Conservation (phyloP, 2,113 vertebrate species). For the Corapipo altera region DNA sequence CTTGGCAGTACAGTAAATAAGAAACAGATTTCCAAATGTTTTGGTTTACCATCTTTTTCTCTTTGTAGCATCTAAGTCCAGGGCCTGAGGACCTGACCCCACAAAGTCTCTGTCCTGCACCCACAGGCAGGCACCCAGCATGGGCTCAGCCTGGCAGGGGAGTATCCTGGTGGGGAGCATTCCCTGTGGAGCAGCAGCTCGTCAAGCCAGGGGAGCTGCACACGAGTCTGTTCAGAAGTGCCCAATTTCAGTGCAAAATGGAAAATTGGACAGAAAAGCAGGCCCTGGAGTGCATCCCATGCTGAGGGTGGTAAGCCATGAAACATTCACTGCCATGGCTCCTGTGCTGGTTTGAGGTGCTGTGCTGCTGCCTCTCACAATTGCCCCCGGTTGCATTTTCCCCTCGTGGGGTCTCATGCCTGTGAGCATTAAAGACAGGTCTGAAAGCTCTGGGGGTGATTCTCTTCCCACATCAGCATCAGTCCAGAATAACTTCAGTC, state of each 20-base stretch:
- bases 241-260: neutral
- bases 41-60: neutral
- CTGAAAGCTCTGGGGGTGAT: neutral
- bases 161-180: accelerated
- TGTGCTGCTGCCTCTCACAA: neutral
- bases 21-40: conserved; percentile 44
- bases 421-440: accelerated
- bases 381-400: neutral
- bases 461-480: accelerated
- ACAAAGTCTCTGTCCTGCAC: neutral
- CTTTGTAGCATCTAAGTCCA: neutral
- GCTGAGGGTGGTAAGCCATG: neutral
- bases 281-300: neutral
- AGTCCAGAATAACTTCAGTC: neutral
- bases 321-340: neutral
- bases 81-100: neutral
- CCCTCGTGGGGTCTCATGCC: neutral
- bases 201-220: neutral
- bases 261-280: neutral
- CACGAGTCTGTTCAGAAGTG: accelerated
- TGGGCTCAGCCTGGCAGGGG: neutral
- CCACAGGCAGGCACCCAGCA: neutral
- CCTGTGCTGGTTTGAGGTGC: neutral
- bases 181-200: neutral
- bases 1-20: conserved; percentile 42